phyloP scores from a whole-genome alignment of 2,888 invertebrate genomes.

The Mythimna albipuncta region DNA sequence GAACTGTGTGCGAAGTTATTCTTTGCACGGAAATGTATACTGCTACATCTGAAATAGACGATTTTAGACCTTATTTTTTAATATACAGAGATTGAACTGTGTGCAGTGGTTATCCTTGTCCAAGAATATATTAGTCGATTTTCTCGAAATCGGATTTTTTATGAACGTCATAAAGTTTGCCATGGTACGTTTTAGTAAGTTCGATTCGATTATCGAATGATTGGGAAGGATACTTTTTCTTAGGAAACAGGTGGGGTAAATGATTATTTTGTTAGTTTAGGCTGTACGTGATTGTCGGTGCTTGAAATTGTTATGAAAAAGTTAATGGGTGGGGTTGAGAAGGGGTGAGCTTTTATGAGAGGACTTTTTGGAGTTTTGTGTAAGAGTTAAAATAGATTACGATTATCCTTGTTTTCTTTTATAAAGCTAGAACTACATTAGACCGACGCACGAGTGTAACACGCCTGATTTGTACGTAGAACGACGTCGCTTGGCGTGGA shows the following conservation, averaged over 20 bases:
- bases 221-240: slow-evolving; percentile 68
- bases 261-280: slow-evolving; percentile 69
- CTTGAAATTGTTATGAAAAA: slow-evolving; percentile 52
- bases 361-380: slow-evolving; percentile 18
- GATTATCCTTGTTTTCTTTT: neutral
- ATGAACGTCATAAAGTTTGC: slow-evolving; percentile 80
- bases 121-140: slow-evolving; percentile 78
- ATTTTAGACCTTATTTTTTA: slow-evolving; percentile 65
- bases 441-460: too few relatives aligned
- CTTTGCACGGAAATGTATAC: slow-evolving; percentile 34
- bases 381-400: neutral
- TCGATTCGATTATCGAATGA: slow-evolving; percentile 83
- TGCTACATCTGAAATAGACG: slow-evolving; percentile 48
- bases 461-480: too few relatives aligned
- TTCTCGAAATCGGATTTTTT: slow-evolving; percentile 73
- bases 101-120: slow-evolving; percentile 36
- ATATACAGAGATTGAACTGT: slow-evolving; percentile 26
- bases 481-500: too few relatives aligned
- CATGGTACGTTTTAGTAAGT: slow-evolving; percentile 80
- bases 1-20: slow-evolving; percentile 9
- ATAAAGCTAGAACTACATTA: too few relatives aligned
- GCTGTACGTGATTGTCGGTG: slow-evolving; percentile 54
- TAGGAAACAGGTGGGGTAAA: slow-evolving; percentile 65
- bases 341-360: slow-evolving; percentile 15
- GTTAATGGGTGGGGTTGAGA: slow-evolving; percentile 28